Conservation (phyloP, 2,888 invertebrate genomes). For the Linnaemya vulpina region DNA sequence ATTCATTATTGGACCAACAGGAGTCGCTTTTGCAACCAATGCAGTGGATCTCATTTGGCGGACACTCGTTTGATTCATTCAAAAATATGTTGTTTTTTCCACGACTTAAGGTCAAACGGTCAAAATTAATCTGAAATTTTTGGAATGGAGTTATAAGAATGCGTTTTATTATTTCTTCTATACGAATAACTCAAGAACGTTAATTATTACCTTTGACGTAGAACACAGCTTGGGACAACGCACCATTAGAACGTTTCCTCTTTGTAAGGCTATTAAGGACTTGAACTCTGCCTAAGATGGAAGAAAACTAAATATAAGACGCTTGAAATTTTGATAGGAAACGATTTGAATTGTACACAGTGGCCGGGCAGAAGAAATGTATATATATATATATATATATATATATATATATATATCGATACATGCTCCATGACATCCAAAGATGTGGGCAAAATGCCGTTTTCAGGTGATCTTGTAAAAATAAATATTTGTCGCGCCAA, state of each 20-base stretch:
- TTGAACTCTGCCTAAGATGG: conserved; percentile 88
- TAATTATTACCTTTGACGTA: conserved; percentile 83
- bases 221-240: conserved; percentile 91
- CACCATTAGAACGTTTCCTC: conserved; percentile 92
- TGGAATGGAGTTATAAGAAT: neutral
- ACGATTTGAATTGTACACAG: neutral
- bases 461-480: too few relatives aligned
- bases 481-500: too few relatives aligned
- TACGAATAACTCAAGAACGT: neutral
- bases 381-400: too few relatives aligned
- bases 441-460: too few relatives aligned
- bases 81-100: conserved; percentile 78
- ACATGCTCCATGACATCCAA: too few relatives aligned
- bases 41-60: conserved; percentile 73
- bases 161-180: neutral
- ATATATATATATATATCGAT: too few relatives aligned
- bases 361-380: neutral
- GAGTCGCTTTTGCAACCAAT: conserved; percentile 77
- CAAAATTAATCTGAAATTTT: conserved; percentile 79
- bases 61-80: conserved; percentile 72
- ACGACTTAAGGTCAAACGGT: conserved; percentile 77
- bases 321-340: neutral
- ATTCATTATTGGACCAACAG: conserved; percentile 80
- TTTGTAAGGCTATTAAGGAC: conserved; percentile 88
- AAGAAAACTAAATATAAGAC: neutral